Base-by-base conservation (phyloP, 2,888 invertebrate genomes). In the Entomobrya proxima region DNA sequence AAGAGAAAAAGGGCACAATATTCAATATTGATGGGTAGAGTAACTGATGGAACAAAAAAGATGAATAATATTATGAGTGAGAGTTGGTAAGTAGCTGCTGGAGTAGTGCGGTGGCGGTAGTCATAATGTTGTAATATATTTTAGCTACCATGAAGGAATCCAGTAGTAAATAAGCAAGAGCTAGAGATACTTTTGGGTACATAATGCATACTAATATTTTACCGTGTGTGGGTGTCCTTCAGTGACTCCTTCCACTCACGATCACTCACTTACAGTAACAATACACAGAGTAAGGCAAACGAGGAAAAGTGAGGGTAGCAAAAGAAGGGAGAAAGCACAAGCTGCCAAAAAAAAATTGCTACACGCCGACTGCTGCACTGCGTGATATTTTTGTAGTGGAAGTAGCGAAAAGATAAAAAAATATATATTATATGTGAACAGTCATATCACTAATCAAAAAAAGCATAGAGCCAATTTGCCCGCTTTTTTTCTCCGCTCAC, bases 11-110 rank as follows among this genome's bases (percentile, higher is more conserved):
- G 18, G 74, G 74, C 44, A 44, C 18, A 18, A 24, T 44, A 69
- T 69, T 40, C 44, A 69, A 69, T 69, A 74, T 74, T 74, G 74
- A 74, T 74, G 52, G 69, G 24, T 24, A 74, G 35, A 44, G 69
- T 44, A 69, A 27, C n/a, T 64, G 35, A 64, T n/a, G 64, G 40
- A 47, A 47, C 24, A 69, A 44, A 69, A 69, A 44, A 24, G 44
- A 52, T 50, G 50, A 74, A 74, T 74, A 74, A 52, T 40, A 40
- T 27, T 40, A 24, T 9, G 44, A 69, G 18, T 64, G 21, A 35
- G 35, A 32, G 69, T n/a, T n/a, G n/a, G n/a, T n/a, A n/a, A 35
- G 61, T 18, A 61, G n/a, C 11, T 61, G 61, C 18, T 35, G n/a
- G 35, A 24, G 55, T 2, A 55, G 55, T n/a, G n/a, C n/a, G n/a